These are phyloP conservation scores for Lepisosteus osseus DNA, from an alignment of 2,113 vertebrate genomes.

Conservation along the genomic window DNA sequence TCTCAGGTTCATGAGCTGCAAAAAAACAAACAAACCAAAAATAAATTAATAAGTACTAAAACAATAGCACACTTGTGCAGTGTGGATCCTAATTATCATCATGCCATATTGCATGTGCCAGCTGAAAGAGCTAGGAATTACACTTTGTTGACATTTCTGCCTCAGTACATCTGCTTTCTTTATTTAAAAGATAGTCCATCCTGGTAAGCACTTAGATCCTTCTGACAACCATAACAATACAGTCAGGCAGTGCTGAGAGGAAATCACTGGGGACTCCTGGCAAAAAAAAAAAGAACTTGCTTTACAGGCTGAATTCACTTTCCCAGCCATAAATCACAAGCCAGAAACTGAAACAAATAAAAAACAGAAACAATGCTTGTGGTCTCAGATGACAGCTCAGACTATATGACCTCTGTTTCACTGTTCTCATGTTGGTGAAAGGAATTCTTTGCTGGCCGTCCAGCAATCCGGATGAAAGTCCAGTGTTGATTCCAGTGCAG, in stretches of 20 bases:
- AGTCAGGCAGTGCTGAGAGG: constrained; percentile 25
- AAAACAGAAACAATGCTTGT: constrained; percentile 4
- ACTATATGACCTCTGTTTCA: neutral
- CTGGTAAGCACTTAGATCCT: neutral
- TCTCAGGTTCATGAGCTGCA: too few species aligned
- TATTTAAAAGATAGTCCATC: constrained; percentile 47
- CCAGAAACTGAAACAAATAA: constrained; percentile 13
- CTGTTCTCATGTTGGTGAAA: neutral
- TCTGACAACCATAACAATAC: neutral
- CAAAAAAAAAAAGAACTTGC: constrained; percentile 23
- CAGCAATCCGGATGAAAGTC: too few species aligned
- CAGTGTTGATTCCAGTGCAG: neutral
- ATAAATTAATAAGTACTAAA: too few species aligned
- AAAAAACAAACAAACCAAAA: too few species aligned
- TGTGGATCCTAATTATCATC: too few species aligned
- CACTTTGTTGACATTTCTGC: too few species aligned
- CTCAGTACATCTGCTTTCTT: constrained; percentile 69
- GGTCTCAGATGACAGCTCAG: neutral
- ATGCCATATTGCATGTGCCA: too few species aligned
- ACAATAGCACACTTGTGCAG: too few species aligned
- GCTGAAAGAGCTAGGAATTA: too few species aligned
- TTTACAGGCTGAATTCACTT: constrained; percentile 15
- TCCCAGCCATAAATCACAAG: constrained; percentile 33
- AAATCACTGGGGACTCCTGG: constrained; percentile 21
- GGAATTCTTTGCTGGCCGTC: neutral